phyloP scores from a whole-genome alignment of 2,888 invertebrate species.

The Ophion ventricosus region DNA sequence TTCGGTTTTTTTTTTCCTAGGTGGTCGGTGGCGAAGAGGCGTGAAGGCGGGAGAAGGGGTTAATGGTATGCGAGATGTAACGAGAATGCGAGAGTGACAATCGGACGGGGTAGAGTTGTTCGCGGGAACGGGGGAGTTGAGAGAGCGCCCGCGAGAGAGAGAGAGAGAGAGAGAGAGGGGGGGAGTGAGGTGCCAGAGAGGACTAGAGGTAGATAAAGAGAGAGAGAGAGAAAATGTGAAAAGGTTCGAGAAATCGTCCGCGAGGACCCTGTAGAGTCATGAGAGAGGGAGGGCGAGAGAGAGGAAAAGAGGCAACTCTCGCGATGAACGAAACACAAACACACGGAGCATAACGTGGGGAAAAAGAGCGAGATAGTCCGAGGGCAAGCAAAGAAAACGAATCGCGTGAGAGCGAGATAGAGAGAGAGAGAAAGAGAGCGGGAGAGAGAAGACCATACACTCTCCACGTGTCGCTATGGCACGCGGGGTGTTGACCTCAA shows the following conservation, averaged over 20 bases:
- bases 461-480: constrained; percentile 85
- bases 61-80: too few species aligned
- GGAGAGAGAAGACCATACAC: constrained; percentile 70
- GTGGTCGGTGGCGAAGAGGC: too few species aligned
- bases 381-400: constrained; percentile 35
- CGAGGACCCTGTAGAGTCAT: constrained; percentile 29
- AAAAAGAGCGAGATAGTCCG: constrained; percentile 39
- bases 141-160: constrained; percentile 9
- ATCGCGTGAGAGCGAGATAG: constrained; percentile 4
- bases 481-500: constrained; percentile 85
- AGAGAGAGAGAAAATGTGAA: constrained; percentile 19
- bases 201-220: constrained; percentile 13
- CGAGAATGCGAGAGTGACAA: too few species aligned
- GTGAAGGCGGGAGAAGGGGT: too few species aligned
- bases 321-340: constrained; percentile 2
- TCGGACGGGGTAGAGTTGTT: constrained; percentile 47
- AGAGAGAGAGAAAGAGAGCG: constrained; percentile 22
- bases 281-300: constrained; percentile 34
- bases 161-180: constrained; percentile 30
- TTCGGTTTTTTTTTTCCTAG: too few species aligned
- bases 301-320: constrained; percentile 23
- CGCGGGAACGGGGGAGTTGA: constrained; percentile 31
- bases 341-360: constrained; percentile 61
- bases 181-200: constrained; percentile 4
- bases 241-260: constrained; percentile 34